These are phyloP conservation scores for Nilaparvata lugens DNA, from an alignment of 1,140 invertebrate species.

Conservation along the genomic window DNA sequence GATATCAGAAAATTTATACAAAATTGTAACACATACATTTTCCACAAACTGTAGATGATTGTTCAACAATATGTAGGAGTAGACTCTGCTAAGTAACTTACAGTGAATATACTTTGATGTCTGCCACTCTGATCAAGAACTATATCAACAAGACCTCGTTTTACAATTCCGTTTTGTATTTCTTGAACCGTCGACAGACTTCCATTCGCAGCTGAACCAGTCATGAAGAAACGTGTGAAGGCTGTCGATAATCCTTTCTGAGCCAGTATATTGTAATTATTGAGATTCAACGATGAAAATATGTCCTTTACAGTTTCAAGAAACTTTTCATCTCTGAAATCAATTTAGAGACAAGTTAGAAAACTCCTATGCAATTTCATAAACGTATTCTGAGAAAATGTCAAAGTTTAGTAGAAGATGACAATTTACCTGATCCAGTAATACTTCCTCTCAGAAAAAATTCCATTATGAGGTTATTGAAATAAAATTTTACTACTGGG, in stretches of 20 bases:
- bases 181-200: slow-evolving; percentile 65
- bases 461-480: no score
- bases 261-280: slow-evolving; percentile 57
- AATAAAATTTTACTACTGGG: no score
- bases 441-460: no score
- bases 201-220: slow-evolving; percentile 52
- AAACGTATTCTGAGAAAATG: no score
- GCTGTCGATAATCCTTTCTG: slow-evolving; percentile 62
- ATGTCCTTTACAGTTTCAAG: slow-evolving; percentile 35
- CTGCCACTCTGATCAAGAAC: slow-evolving; percentile 44
- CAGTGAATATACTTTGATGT: slow-evolving; percentile 40
- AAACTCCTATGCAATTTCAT: no score
- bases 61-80: neutral
- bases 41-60: neutral
- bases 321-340: slow-evolving; percentile 28
- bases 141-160: slow-evolving; percentile 64
- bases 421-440: no score
- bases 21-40: no score
- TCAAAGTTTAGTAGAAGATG: no score
- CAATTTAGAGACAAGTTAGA: neutral
- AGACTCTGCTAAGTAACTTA: slow-evolving; percentile 10
- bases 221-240: slow-evolving; percentile 50
- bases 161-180: slow-evolving; percentile 60
- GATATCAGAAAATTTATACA: no score
- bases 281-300: slow-evolving; percentile 37